Percentiles rank a stretch among this genome's conserved stretches.
phyloP scores from a whole-genome alignment of 2,888 invertebrate genomes.

The Himalopsyche anomala region DNA sequence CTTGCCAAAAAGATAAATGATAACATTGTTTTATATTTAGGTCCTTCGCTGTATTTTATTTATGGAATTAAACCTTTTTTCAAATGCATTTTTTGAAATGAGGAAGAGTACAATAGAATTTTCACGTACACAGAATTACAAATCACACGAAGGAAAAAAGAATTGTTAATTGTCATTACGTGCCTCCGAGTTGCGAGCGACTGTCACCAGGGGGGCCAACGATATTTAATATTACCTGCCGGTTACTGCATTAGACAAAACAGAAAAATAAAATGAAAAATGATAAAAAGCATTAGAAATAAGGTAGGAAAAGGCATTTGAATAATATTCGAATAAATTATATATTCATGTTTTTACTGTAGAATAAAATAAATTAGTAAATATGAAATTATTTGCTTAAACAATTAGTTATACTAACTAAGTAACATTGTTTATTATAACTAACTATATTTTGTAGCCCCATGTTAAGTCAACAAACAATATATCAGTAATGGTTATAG shows the following conservation, averaged over 20 bases:
- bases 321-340: too few species aligned
- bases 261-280: conserved; percentile 13
- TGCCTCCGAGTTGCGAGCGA: neutral
- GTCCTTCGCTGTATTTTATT: neutral
- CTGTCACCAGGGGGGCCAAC: neutral
- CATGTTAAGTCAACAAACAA: neutral
- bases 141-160: neutral
- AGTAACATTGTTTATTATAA: too few species aligned
- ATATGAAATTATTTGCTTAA: too few species aligned
- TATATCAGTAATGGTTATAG: too few species aligned
- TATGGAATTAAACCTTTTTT: neutral
- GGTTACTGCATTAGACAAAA: conserved; percentile 1
- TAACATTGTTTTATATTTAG: too few species aligned
- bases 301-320: neutral
- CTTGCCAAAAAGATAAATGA: too few species aligned
- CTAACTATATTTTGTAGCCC: too few species aligned
- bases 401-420: too few species aligned
- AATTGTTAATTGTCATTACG: conserved; percentile 19
- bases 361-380: too few species aligned
- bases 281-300: conserved; percentile 14
- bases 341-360: too few species aligned
- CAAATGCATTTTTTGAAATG: neutral
- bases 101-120: too few species aligned
- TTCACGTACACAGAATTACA: neutral
- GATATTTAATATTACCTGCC: neutral